Conservation (phyloP, 2,888 invertebrate genomes). For the Hydraecia micacea region DNA sequence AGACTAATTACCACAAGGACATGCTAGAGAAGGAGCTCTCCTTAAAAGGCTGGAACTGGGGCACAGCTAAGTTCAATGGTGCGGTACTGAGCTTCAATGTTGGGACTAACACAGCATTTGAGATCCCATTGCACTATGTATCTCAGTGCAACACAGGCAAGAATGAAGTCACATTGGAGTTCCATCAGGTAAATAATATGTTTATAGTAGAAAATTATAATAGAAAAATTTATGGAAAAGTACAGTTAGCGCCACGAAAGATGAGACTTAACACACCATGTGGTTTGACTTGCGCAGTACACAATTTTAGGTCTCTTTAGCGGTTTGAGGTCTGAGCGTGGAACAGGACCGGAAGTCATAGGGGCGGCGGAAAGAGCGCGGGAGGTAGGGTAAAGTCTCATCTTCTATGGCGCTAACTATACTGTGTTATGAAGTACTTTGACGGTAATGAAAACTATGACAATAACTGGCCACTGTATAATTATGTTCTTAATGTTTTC, state of each 20-base stretch:
- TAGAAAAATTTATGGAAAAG: not conserved
- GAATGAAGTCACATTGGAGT: constrained; percentile 99
- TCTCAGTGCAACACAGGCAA: constrained; percentile 99
- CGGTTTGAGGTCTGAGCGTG: too few species aligned
- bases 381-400: too few species aligned
- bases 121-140: constrained; percentile 98
- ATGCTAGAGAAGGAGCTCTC: constrained; percentile 98
- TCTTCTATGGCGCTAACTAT: too few species aligned
- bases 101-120: constrained; percentile 96
- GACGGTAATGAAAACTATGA: not conserved
- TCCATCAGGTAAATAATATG: constrained; percentile 94
- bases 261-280: too few species aligned
- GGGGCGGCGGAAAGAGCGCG: too few species aligned
- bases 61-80: constrained; percentile 97
- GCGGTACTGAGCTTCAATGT: constrained; percentile 96
- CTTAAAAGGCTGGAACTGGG: constrained; percentile 99
- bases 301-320: too few species aligned
- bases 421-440: not conserved
- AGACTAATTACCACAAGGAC: constrained; percentile 94
- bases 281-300: too few species aligned
- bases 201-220: not conserved
- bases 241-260: too few species aligned
- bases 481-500: not conserved
- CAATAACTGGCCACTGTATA: not conserved
- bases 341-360: too few species aligned